phyloP scores from a whole-genome alignment of 1,140 invertebrate species.

The Diprion similis region DNA sequence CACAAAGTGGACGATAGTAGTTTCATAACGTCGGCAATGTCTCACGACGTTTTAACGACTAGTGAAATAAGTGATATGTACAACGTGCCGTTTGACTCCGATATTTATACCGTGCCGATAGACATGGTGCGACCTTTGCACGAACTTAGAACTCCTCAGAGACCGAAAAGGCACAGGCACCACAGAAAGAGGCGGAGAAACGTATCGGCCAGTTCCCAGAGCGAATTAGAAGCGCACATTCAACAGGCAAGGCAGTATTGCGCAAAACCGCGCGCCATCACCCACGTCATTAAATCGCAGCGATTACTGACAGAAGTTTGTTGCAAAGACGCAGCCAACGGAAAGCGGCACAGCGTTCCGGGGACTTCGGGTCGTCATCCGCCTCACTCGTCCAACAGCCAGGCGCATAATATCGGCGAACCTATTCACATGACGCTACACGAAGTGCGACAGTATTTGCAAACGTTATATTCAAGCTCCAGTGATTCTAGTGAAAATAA shows the following conservation, averaged over 20 bases:
- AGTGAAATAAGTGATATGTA: constrained; percentile 83
- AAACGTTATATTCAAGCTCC: constrained; percentile 78
- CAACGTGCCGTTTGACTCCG: constrained; percentile 84
- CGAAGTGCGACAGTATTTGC: constrained; percentile 82
- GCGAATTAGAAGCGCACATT: constrained; percentile 56
- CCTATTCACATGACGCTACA: constrained; percentile 86
- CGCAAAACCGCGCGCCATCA: constrained; percentile 54
- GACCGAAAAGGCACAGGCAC: constrained; percentile 66
- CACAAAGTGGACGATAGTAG: constrained; percentile 80
- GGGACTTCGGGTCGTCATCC: constrained; percentile 56
- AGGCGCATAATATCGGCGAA: constrained; percentile 62
- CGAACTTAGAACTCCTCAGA: constrained; percentile 55
- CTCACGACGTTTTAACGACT: constrained; percentile 76
- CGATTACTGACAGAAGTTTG: constrained; percentile 62
- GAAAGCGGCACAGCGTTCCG: constrained; percentile 66
- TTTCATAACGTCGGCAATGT: constrained; percentile 86
- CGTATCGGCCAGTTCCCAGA: constrained; percentile 61
- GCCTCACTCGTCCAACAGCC: constrained; percentile 39
- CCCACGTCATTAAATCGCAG: constrained; percentile 57
- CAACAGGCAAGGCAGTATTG: constrained; percentile 58
- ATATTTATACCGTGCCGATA: constrained; percentile 84
- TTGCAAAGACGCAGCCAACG: constrained; percentile 61
- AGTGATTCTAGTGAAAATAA: constrained; percentile 65
- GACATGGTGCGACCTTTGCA: constrained; percentile 73
- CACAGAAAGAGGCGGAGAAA: constrained; percentile 70